These are phyloP conservation scores for Dorcus hopei DNA, from an alignment of 2,888 invertebrate genomes.

Conservation along the genomic window DNA sequence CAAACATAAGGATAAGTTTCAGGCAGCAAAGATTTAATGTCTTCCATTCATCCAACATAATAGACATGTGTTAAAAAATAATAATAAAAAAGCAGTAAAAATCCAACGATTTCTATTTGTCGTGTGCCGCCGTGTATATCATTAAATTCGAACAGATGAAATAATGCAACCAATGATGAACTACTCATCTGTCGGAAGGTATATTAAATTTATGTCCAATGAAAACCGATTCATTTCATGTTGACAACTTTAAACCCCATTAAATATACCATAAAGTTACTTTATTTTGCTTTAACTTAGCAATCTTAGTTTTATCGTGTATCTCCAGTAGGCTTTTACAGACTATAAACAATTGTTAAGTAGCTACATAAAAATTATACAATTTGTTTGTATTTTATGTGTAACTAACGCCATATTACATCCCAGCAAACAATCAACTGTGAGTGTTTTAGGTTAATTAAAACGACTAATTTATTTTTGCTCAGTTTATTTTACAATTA, in stretches of 20 bases:
- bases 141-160: too few species aligned
- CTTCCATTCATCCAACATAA: too few species aligned
- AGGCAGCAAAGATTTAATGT: too few species aligned
- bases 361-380: neutral
- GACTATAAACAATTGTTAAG: constrained; percentile 10
- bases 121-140: too few species aligned
- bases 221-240: constrained; percentile 38
- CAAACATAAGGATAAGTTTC: too few species aligned
- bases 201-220: constrained; percentile 39
- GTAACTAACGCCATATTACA: neutral
- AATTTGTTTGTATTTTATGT: neutral
- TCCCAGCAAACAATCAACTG: too few species aligned
- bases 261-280: constrained; percentile 41
- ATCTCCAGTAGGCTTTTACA: constrained; percentile 27
- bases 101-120: neutral
- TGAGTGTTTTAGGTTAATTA: too few species aligned
- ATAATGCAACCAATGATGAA: too few species aligned
- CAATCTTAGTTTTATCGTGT: constrained; percentile 37
- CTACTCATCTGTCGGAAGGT: constrained; percentile 18
- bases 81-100: neutral
- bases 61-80: too few species aligned
- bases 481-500: too few species aligned
- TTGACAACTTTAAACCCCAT: constrained; percentile 44
- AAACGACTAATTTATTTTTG: too few species aligned
- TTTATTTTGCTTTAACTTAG: constrained; percentile 40